Conservation (phyloP, 2,888 invertebrate genomes). For the Leptopilina syphax region DNA sequence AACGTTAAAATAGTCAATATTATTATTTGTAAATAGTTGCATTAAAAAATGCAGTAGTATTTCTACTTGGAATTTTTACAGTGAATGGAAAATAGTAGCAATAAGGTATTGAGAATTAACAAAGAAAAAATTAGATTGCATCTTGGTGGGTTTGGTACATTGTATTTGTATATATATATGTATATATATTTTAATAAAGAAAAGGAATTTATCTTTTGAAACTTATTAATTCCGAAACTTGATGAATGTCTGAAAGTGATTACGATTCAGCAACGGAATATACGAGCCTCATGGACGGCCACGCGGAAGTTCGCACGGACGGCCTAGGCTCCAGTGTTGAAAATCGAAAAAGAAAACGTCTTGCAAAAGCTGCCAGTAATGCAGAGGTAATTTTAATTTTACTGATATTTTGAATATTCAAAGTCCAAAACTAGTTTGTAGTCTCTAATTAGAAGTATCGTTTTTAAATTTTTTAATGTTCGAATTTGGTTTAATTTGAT, state of each 20-base stretch:
- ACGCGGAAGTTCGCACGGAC: slow-evolving; percentile 82
- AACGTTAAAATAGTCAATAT: background rate
- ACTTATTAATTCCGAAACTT: slow-evolving; percentile 46
- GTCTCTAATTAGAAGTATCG: too few relatives aligned
- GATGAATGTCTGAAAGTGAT: slow-evolving; percentile 79
- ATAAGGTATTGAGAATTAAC: background rate
- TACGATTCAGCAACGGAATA: slow-evolving; percentile 84
- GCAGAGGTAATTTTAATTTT: slow-evolving; percentile 71
- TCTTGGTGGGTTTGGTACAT: background rate
- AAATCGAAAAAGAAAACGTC: slow-evolving; percentile 80
- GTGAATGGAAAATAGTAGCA: background rate
- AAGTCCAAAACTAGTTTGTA: too few relatives aligned
- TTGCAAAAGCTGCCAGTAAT: slow-evolving; percentile 76
- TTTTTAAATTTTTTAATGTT: background rate
- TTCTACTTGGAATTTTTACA: background rate
- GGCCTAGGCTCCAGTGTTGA: slow-evolving; percentile 77
- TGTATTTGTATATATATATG: too few relatives aligned
- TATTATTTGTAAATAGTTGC: slow-evolving; percentile 16
- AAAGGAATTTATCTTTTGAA: background rate
- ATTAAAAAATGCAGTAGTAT: slow-evolving; percentile 2
- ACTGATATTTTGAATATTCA: too few relatives aligned
- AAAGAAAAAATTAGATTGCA: background rate
- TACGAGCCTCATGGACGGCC: slow-evolving; percentile 91
- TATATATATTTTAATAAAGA: background rate
- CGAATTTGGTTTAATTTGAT: background rate